These are phyloP conservation scores for Ophion slaviceki DNA, from an alignment of 2,888 invertebrate genomes.

Conservation along the genomic window DNA sequence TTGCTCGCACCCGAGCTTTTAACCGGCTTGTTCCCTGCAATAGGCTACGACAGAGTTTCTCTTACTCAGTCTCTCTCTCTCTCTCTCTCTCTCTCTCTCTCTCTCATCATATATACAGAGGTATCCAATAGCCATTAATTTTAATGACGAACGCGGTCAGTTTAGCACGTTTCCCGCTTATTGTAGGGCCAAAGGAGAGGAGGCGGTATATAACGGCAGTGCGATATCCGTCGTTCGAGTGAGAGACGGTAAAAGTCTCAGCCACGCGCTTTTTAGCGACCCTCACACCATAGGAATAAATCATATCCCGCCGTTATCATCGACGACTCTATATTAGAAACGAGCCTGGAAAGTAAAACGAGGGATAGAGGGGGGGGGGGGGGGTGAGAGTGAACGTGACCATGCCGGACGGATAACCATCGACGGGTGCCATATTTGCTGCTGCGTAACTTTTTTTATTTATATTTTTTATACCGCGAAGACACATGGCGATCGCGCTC, in stretches of 20 bases:
- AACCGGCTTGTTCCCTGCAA: conserved; percentile 33
- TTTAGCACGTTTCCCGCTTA: conserved; percentile 68
- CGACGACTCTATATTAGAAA: conserved; percentile 9
- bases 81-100: conserved; percentile 31
- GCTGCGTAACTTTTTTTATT: not conserved
- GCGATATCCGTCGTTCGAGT: conserved; percentile 23
- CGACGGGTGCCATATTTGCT: not conserved
- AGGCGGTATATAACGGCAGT: conserved; percentile 9
- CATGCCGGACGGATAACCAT: not conserved
- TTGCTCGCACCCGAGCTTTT: conserved; percentile 41
- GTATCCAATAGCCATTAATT: conserved; percentile 73
- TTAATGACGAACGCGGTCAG: conserved; percentile 71
- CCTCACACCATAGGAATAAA: conserved; percentile 33
- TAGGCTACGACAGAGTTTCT: conserved; percentile 29
- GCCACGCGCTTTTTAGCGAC: conserved; percentile 14
- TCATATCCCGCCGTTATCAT: conserved; percentile 12
- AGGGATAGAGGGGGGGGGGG: not conserved
- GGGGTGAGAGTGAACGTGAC: not conserved
- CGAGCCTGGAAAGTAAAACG: not conserved
- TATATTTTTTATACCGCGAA: not conserved
- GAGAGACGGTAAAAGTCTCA: conserved; percentile 36
- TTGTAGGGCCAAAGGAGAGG: conserved; percentile 65
- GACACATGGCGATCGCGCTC: not conserved
- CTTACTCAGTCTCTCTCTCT: not conserved
- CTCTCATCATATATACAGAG: conserved; percentile 39